phyloP scores from a whole-genome alignment of 2,888 invertebrate genomes.

The Ditylenchus weischeri region DNA sequence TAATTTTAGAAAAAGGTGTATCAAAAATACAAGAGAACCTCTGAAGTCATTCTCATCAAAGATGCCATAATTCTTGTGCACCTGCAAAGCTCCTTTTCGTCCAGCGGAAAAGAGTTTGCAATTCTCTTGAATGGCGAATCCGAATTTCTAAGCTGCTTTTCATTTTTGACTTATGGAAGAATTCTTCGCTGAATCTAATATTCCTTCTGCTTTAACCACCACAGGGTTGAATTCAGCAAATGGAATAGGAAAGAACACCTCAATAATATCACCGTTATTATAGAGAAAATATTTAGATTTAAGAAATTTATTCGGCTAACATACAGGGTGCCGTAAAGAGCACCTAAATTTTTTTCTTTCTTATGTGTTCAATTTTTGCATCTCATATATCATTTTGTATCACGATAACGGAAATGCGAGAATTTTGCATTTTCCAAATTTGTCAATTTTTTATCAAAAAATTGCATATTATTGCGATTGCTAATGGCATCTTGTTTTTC shows the following conservation, averaged over 20 bases:
- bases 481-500: too few relatives aligned
- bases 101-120: not conserved
- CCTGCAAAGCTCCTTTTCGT: conserved; percentile 61
- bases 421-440: too few relatives aligned
- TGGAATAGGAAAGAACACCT: conserved; percentile 80
- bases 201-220: conserved; percentile 43
- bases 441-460: too few relatives aligned
- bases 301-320: too few relatives aligned
- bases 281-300: too few relatives aligned
- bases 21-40: conserved; percentile 11
- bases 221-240: conserved; percentile 81
- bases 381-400: too few relatives aligned
- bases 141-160: conserved; percentile 5
- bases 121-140: not conserved
- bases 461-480: too few relatives aligned
- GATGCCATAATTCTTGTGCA: conserved; percentile 74
- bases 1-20: not conserved
- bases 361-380: too few relatives aligned
- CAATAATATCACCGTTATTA: too few relatives aligned
- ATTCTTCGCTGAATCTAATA: conserved; percentile 20
- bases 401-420: too few relatives aligned
- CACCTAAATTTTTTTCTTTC: too few relatives aligned
- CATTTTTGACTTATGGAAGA: not conserved
- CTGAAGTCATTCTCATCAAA: conserved; percentile 72
- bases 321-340: too few relatives aligned